A percentile compares a stretch with the other conserved stretches of the same genome.
Conservation (phyloP, 1,140 invertebrate species). For the Euborellia annulipes region DNA sequence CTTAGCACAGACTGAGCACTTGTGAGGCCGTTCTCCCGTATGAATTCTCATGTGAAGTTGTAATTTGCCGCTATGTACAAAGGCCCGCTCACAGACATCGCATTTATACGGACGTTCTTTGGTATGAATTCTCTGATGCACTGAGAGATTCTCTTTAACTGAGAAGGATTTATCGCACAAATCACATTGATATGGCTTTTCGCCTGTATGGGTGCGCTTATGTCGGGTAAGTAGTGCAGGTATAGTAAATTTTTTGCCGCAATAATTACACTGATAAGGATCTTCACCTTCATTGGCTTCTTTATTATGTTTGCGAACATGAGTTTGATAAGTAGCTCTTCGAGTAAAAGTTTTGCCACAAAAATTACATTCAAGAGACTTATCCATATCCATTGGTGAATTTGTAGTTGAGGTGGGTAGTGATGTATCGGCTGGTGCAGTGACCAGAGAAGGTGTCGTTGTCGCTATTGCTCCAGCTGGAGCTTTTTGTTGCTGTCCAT, state of each 20-base stretch:
- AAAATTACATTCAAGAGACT: constrained; percentile 33
- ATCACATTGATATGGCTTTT: constrained; percentile 74
- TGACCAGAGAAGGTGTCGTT: constrained; percentile 9
- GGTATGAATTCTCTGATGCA: constrained; percentile 80
- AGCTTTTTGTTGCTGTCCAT: constrained; percentile 7
- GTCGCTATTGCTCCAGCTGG: background rate
- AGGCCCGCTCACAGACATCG: constrained; percentile 75
- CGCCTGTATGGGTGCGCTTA: constrained; percentile 79
- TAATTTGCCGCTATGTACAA: constrained; percentile 82
- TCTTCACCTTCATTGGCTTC: constrained; percentile 41
- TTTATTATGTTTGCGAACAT: constrained; percentile 35
- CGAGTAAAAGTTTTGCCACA: constrained; percentile 42
- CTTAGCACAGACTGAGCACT: constrained; percentile 81
- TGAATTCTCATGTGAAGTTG: constrained; percentile 86
- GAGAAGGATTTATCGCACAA: constrained; percentile 85
- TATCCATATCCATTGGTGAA: constrained; percentile 10
- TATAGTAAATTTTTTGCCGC: constrained; percentile 80
- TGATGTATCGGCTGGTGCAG: constrained; percentile 4
- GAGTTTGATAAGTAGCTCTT: constrained; percentile 40
- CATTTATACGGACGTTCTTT: constrained; percentile 75
- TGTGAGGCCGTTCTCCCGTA: constrained; percentile 82
- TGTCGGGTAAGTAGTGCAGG: constrained; percentile 80
- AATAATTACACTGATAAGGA: constrained; percentile 77
- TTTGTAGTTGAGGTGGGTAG: background rate
- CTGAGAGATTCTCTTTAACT: constrained; percentile 81